phyloP scores from a whole-genome alignment of 2,113 vertebrate species.

The Buteo buteo region DNA sequence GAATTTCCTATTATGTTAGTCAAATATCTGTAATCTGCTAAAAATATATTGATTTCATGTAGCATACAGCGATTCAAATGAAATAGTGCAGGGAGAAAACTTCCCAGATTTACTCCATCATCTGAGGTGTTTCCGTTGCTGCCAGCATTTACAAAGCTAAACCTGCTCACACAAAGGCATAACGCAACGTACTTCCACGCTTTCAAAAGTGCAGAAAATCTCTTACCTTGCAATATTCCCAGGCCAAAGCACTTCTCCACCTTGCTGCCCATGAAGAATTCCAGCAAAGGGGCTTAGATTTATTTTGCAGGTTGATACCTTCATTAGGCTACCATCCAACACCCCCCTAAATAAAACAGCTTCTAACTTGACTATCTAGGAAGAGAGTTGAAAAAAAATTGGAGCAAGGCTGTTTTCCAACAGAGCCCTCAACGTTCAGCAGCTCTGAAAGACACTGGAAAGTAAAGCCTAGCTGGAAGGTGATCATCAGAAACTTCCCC shows the following conservation, averaged over 20 bases:
- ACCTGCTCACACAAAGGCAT: background rate
- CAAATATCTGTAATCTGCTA: background rate
- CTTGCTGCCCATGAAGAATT: constrained; percentile 63
- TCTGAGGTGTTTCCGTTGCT: background rate
- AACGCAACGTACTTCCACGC: background rate
- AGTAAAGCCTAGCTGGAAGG: constrained; percentile 53
- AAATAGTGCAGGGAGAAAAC: background rate
- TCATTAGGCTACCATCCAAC: constrained; percentile 64
- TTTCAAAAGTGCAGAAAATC: background rate
- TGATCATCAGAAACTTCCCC: constrained; percentile 70
- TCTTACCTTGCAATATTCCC: constrained; percentile 73
- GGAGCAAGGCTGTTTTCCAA: constrained; percentile 1
- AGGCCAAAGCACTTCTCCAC: constrained; percentile 71
- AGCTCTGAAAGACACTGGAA: constrained; percentile 50
- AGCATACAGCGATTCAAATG: background rate
- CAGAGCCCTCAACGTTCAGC: constrained; percentile 39
- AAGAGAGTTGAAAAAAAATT: background rate
- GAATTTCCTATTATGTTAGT: background rate
- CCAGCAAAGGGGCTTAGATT: constrained; percentile 68
- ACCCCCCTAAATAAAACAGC: constrained; percentile 15
- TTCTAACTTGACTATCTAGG: background rate
- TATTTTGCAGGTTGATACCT: constrained; percentile 72
- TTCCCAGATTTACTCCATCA: background rate
- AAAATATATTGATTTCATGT: background rate
- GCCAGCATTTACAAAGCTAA: background rate